Conservation (phyloP, 2,113 vertebrate species). For the Alethe diademata region DNA sequence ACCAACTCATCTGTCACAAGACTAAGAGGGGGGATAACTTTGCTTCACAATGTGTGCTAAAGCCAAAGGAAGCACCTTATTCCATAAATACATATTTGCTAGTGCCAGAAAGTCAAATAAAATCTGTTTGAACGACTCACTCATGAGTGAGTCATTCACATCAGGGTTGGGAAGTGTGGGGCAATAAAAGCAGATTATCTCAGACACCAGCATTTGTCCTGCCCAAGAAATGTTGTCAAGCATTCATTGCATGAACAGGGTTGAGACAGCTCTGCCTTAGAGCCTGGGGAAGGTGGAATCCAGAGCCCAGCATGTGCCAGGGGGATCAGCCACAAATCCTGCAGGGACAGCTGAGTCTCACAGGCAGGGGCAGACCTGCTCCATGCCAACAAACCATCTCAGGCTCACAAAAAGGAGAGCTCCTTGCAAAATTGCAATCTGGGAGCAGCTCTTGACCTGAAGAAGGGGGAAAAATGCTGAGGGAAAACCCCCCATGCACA, state of each 20-base stretch:
- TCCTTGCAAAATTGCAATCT: not conserved
- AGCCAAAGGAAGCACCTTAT: not conserved
- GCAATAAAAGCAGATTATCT: not conserved
- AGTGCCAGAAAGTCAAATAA: not conserved
- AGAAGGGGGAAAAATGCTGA: not conserved
- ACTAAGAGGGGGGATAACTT: not conserved
- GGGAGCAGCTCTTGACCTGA: not conserved
- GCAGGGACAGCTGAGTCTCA: not conserved
- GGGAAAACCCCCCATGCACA: accelerated
- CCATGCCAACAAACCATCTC: not conserved
- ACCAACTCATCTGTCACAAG: not conserved
- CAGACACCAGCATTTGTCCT: not conserved
- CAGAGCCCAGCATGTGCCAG: not conserved
- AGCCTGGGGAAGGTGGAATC: not conserved
- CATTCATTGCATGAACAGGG: not conserved
- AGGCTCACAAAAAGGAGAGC: not conserved
- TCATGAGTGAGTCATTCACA: not conserved
- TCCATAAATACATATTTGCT: not conserved
- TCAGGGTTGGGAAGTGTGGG: not conserved
- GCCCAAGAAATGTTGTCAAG: not conserved
- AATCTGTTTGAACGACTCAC: not conserved
- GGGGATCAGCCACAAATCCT: not conserved
- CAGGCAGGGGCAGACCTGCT: not conserved
- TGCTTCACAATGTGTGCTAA: not conserved
- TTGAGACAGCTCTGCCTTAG: not conserved